Evolutionary conservation across 2,113 vertebrate species (phyloP), one percentile per base, ranked within the genome.

Genomic region (Malurus cyaneus): DNA sequence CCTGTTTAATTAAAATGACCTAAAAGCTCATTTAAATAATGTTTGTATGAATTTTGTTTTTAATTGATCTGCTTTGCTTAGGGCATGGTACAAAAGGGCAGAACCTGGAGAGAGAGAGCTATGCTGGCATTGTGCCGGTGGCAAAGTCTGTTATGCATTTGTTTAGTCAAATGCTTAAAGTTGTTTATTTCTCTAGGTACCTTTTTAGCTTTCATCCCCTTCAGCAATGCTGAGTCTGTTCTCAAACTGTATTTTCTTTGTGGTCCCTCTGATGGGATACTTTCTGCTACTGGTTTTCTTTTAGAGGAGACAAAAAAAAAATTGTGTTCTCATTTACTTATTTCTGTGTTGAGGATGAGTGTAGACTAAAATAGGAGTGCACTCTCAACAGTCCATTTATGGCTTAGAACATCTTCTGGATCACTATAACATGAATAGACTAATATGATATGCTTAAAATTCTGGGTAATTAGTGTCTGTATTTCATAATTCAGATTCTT

Each of bases 131-230:
- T 67, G 25, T 83, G 82, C 88, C 16, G 0, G 31, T 78, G 88
- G 85, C 85, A 60, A 79, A 92, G 44, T 80, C 79, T 93, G 82
- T 67, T 90, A 72, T 86, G 34, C 36, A 23, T 92, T 86, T 94
- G 25, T n/a, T 90, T 93, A 90, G 82, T 69, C 44, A 65, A 46
- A 42, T 94, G 56, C 67, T 88, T 78, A 28, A 90, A 86, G 88
- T 42, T 86, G 49, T 50, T 90, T 92, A 49, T 86, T 86, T 92
- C 44, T 84, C 56, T 86, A 26, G 78, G 52, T 93, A 50, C 46
- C 64, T 93, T 83, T 83, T 92, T 94, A 88, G 64, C 41, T 86
- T 94, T 83, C 53, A 64, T 66, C 9, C 78, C 57, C 71, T 85
- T 80, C 76, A 90, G 82, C 76, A 84, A 41, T 32, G 61, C 79